Evolutionary conservation across 2,113 vertebrate genomes (phyloP), one percentile per base, ranked within the genome.

Genomic region (Phaetusa simplex): DNA sequence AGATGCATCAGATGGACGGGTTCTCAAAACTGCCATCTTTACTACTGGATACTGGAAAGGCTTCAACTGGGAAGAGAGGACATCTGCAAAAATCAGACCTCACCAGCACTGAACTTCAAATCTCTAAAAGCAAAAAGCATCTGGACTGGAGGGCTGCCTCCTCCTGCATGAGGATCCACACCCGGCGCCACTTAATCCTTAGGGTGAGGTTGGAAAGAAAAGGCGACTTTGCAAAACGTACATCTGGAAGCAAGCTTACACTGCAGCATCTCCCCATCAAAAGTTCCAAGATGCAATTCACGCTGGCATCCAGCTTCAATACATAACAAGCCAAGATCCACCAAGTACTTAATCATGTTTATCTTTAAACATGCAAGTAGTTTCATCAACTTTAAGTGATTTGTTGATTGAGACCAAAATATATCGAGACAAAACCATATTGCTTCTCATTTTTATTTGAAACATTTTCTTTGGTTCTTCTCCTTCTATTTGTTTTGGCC

Each of bases 331-430:
- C 86, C 81, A 69, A 93, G 89, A 95, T 82, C 49, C 56, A 78
- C 56, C 81, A 45, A 86, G 62, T 64, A 88, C 78, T 88, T 93
- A 95, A 96, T 82, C 67, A 90, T 86, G 87, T 94, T 97, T 96
- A 86, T 77, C 81, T 93, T 93, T 77, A 96, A 95, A 91, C 87
- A 93, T 0, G 15, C 45, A 61, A 91, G 87, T 21, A 85, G 70
- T 93, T 96, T 91, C 86, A 93, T 93, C 95, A 95, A 77, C 92
- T 88, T 84, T 30, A 94, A 87, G 73, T 59, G 78, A 95, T 91
- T 78, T 90, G 45, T 77, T 86, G 74, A 94, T 43, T 85, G 71
- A 86, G 87, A 88, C 40, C 13, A 72, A 96, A 95, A 90, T 66
- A 71, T 3, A 88, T 12, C 1, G 1, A 94, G 91, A 90, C 62